phyloP scores from a whole-genome alignment of 2,113 vertebrate species.

The Rana temporaria region DNA sequence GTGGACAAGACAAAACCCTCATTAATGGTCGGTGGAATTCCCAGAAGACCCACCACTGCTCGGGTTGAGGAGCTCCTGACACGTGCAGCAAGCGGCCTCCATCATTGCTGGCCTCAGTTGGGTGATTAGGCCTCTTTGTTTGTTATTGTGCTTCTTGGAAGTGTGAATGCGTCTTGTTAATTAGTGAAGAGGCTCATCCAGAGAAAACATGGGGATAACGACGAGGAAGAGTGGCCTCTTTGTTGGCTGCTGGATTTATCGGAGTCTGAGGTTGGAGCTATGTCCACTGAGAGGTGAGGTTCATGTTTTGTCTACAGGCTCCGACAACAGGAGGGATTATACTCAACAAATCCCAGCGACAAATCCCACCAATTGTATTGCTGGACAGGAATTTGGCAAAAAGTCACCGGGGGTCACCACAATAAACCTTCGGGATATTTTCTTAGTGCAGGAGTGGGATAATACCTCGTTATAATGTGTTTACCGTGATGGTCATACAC shows the following conservation, averaged over 20 bases:
- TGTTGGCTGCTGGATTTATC: neutral
- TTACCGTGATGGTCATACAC: neutral
- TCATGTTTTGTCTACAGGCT: conserved; percentile 43
- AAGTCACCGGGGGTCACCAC: neutral
- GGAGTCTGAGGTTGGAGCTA: neutral
- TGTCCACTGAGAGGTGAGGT: conserved; percentile 11
- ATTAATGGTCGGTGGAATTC: too few relatives aligned
- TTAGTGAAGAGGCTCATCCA: neutral
- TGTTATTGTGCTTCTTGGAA: conserved; percentile 11
- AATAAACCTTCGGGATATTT: too few relatives aligned
- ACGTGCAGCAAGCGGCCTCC: neutral
- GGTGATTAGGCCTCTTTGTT: conserved; percentile 17
- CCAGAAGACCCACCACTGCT: too few relatives aligned
- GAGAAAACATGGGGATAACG: neutral
- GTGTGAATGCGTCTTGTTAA: conserved; percentile 20
- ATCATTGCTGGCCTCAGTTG: neutral
- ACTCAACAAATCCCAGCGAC: neutral
- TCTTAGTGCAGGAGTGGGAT: too few relatives aligned
- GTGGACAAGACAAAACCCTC: neutral
- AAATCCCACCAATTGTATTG: conserved; percentile 34
- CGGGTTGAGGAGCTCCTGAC: neutral
- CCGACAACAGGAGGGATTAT: conserved; percentile 8
- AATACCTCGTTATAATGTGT: neutral
- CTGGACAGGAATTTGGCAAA: conserved; percentile 30
- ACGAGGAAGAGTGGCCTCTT: neutral